Evolutionary conservation across 1,140 invertebrate species (phyloP).

Genomic region (Berghia stephanieae): DNA sequence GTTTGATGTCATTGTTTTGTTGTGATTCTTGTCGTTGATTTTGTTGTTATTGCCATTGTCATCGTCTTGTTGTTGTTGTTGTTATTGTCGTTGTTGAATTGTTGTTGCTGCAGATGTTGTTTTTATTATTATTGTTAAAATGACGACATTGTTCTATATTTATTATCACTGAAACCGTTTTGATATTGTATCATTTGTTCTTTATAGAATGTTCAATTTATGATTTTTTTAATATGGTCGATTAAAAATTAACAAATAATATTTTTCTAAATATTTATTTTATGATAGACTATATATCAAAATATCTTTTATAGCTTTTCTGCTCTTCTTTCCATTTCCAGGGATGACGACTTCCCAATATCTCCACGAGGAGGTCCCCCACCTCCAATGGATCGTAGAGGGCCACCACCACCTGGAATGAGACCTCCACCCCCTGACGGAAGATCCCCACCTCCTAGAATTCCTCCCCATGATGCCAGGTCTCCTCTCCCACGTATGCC

Average conservation of each 20-base stretch:
- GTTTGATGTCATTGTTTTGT: background rate
- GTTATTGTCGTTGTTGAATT: too few species aligned
- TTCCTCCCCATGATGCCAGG: conserved; percentile 40
- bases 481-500: conserved; percentile 40
- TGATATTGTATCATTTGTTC: too few species aligned
- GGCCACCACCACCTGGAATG: conserved; percentile 20
- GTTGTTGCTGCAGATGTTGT: too few species aligned
- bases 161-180: too few species aligned
- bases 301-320: too few species aligned
- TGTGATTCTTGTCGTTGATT: background rate
- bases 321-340: conserved; percentile 23
- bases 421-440: conserved; percentile 36
- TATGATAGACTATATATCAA: too few species aligned
- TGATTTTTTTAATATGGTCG: too few species aligned
- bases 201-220: too few species aligned
- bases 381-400: conserved; percentile 24
- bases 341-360: conserved; percentile 43
- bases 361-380: conserved; percentile 38
- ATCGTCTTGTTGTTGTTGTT: background rate
- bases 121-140: too few species aligned
- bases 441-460: conserved; percentile 37
- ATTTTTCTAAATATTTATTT: too few species aligned
- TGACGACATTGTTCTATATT: too few species aligned
- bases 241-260: too few species aligned
- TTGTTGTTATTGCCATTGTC: background rate